Evolutionary conservation across 2,113 vertebrate genomes (phyloP).

Genomic region (Leptodactylus fuscus): DNA sequence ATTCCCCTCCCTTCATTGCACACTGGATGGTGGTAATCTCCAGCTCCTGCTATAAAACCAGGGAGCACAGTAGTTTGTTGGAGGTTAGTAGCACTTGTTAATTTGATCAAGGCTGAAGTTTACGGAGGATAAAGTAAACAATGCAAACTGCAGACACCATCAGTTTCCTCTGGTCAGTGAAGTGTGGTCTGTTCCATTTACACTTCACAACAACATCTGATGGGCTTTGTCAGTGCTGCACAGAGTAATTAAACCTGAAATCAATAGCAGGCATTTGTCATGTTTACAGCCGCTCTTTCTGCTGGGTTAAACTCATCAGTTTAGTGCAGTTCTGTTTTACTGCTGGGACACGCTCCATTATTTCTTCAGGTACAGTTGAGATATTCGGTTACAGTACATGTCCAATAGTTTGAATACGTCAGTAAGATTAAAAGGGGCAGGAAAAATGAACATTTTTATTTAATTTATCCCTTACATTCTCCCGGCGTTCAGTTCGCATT

Average conservation of each 20-base stretch:
- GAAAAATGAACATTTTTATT: slow-evolving; percentile 84
- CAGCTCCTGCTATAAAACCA: slow-evolving; percentile 82
- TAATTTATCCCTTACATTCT: slow-evolving; percentile 89
- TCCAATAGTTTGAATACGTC: slow-evolving; percentile 86
- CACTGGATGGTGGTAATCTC: slow-evolving; percentile 63
- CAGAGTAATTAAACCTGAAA: slow-evolving; percentile 99
- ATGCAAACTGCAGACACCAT: slow-evolving; percentile 98
- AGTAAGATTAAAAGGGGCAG: slow-evolving; percentile 87
- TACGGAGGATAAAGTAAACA: slow-evolving; percentile 96
- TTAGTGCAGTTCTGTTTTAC: slow-evolving; percentile 99
- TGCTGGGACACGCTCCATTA: slow-evolving; percentile 99
- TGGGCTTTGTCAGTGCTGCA: slow-evolving; percentile 99
- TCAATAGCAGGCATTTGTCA: slow-evolving; percentile 99
- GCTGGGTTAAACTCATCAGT: slow-evolving; percentile 99
- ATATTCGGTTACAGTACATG: slow-evolving; percentile 87
- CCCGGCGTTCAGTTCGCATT: slow-evolving; percentile 74
- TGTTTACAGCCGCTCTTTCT: slow-evolving; percentile 99
- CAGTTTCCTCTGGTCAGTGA: slow-evolving; percentile 98
- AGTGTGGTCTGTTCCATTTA: slow-evolving; percentile 99
- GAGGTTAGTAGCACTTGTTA: slow-evolving; percentile 88
- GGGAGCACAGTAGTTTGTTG: slow-evolving; percentile 79
- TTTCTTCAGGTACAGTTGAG: slow-evolving; percentile 98
- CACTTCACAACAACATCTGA: slow-evolving; percentile 99
- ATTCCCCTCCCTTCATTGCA: background rate
- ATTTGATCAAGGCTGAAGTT: slow-evolving; percentile 94